Base-by-base conservation (phyloP, 1,140 invertebrate species). In the Zaprionus africanus region DNA sequence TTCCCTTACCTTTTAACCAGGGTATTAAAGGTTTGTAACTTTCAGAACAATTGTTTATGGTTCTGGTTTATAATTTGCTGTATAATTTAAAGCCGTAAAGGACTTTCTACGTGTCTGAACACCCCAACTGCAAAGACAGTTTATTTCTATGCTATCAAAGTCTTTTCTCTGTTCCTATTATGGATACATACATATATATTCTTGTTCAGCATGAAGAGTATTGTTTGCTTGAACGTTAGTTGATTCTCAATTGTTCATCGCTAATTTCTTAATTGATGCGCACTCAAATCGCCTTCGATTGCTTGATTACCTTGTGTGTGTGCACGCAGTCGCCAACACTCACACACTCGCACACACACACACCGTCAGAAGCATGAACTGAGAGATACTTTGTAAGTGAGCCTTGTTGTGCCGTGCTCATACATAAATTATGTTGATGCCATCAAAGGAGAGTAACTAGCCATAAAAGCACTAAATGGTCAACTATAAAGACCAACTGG, bases 341-440 rank as follows among this genome's bases (percentile, higher is more conserved):
- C 15, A 28, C 13, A 1, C 46, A 31, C 24, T 41, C 3, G 49
- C 12, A 19, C 22, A 41, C 22, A 46, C 56, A n/a, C 12, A 17
- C 17, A 56, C 34, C 1, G 64, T 41, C 12, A 43, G n/a, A 46
- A 34, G 19, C 11, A 36, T 24, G 36, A 34, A 13, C 38, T 36
- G 43, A 46, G n/a, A 56, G 62, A 59, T 68, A 81, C 76, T 86
- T 86, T 72, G 79, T 80, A 64, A 62, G 57, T 74, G 69, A 67
- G 77, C 77, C 87, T 86, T 82, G 83, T 88, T 88, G 70, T 78
- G 78, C 78, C 83, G 81, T 87, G 84, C 82, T 84, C 81, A 81
- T 87, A 87, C 83, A 87, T 87, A 87, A 87, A 87, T 87, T 87
- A 87, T 87, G 83, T 81, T 83, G 83, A 87, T 87, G 82, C 84